phyloP scores from a whole-genome alignment of 2,113 vertebrate genomes.

The Proteles cristata region DNA sequence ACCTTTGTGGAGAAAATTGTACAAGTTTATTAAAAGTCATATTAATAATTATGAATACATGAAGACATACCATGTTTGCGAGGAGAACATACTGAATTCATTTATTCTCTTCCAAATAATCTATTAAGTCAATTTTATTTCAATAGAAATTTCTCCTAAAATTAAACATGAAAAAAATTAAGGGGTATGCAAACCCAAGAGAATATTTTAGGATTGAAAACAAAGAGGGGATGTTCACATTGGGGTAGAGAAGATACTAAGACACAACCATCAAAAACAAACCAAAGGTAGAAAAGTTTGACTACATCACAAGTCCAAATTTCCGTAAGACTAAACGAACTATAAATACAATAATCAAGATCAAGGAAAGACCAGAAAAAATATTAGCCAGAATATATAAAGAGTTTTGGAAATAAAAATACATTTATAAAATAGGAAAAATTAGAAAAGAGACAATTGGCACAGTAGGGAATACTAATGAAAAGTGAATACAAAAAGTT shows the following conservation, averaged over 20 bases:
- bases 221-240: not conserved
- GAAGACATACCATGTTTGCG: not conserved
- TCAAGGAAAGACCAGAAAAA: not conserved
- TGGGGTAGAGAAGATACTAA: not conserved
- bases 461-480: not conserved
- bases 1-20: not conserved
- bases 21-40: not conserved
- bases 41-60: not conserved
- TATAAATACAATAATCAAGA: not conserved
- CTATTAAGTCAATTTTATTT: not conserved
- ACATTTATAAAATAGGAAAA: not conserved
- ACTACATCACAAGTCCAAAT: not conserved
- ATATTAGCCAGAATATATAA: not conserved
- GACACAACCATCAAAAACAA: not conserved
- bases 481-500: not conserved
- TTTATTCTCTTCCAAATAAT: not conserved
- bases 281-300: not conserved
- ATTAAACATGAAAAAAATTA: not conserved
- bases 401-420: not conserved
- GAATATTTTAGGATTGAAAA: conserved; percentile 4
- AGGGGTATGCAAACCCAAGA: not conserved
- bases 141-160: not conserved
- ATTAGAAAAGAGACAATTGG: not conserved
- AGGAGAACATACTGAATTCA: not conserved
- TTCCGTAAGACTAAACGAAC: not conserved